Percentiles rank a stretch among this genome's conserved stretches.
Conservation (phyloP, 2,797 vertebrate genomes). For the Micromesistius poutassou region DNA sequence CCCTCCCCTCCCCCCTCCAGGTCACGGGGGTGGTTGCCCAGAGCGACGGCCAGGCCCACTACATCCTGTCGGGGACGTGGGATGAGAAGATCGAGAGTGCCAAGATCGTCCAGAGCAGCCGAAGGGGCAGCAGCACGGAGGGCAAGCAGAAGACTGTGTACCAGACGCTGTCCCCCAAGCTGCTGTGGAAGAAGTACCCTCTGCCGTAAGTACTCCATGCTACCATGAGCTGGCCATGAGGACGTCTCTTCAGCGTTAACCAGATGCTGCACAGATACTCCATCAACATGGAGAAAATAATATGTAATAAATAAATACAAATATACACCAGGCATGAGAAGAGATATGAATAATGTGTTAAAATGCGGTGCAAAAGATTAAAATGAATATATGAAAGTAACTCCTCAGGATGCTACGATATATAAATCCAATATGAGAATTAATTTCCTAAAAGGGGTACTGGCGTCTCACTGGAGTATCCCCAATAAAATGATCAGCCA, state of each 20-base stretch:
- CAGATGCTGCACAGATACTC: neutral
- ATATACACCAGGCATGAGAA: neutral
- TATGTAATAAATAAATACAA: neutral
- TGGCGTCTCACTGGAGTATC: neutral
- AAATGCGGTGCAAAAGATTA: neutral
- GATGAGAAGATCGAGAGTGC: conserved; percentile 96
- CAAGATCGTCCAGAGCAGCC: conserved; percentile 78
- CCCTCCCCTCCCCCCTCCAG: conserved; percentile 54
- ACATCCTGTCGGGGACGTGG: conserved; percentile 91
- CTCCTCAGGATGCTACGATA: neutral
- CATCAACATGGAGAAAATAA: neutral
- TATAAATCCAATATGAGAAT: neutral
- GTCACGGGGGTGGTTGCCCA: conserved; percentile 93
- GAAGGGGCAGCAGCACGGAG: conserved; percentile 80
- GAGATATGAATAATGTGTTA: neutral
- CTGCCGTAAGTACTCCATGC: conserved; percentile 79
- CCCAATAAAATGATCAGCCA: neutral
- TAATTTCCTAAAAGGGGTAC: neutral
- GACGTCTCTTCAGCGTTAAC: neutral
- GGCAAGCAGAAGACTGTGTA: conserved; percentile 82
- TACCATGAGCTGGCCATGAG: neutral
- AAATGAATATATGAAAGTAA: neutral
- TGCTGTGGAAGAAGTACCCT: conserved; percentile 92
- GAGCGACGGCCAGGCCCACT: conserved; percentile 81
- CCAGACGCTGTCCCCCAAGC: conserved; percentile 78